These are phyloP conservation scores for Lasiommata megera DNA, from an alignment of 2,888 invertebrate genomes.

Conservation along the genomic window DNA sequence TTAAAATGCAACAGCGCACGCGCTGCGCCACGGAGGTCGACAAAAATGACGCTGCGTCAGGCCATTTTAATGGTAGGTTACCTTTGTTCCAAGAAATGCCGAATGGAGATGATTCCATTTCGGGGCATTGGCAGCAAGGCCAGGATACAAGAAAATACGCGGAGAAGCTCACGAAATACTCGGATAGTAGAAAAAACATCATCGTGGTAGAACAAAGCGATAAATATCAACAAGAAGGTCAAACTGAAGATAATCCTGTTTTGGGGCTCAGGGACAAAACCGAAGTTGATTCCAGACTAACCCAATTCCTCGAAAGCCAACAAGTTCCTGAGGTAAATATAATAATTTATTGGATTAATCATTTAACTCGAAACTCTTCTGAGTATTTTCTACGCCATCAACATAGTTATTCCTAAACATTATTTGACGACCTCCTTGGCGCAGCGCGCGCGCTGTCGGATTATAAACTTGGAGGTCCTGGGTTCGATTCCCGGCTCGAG, in stretches of 20 bases:
- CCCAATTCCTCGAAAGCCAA: background rate
- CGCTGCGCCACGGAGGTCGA: no score
- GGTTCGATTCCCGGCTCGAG: no score
- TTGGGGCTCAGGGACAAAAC: background rate
- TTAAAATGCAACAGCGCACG: no score
- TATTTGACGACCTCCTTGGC: no score
- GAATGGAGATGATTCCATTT: slow-evolving; percentile 37
- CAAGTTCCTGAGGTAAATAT: background rate
- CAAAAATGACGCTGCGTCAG: no score
- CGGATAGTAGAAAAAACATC: slow-evolving; percentile 8
- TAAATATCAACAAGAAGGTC: background rate
- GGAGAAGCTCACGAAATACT: slow-evolving; percentile 49
- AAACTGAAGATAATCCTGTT: background rate
- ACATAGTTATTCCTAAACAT: no score
- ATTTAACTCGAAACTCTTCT: no score
- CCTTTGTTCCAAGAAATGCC: slow-evolving; percentile 26
- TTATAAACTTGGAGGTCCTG: no score
- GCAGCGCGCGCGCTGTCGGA: no score
- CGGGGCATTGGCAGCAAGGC: slow-evolving; percentile 47
- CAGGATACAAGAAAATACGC: slow-evolving; percentile 52
- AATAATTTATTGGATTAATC: no score
- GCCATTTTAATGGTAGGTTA: no score
- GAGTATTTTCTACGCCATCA: no score
- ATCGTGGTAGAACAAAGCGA: background rate
- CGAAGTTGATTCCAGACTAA: background rate